phyloP scores from a whole-genome alignment of 1,140 invertebrate genomes.

The Temnothorax curvispinosus region DNA sequence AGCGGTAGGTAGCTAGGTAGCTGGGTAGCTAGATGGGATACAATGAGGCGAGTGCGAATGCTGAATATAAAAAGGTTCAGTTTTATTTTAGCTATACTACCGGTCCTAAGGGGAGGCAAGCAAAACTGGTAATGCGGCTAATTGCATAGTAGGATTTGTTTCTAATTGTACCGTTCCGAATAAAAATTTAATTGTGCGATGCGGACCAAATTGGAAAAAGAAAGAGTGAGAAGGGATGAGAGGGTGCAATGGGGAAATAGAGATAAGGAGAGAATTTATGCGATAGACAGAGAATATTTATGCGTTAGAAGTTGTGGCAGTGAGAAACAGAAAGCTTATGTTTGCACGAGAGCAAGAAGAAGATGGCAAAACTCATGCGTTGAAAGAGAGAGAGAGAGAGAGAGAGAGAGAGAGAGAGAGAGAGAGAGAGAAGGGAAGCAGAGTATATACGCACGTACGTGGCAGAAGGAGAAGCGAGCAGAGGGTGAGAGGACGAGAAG shows the following conservation, averaged over 20 bases:
- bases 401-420: neutral
- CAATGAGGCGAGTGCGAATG: slow-evolving; percentile 21
- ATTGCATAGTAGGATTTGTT: slow-evolving; percentile 18
- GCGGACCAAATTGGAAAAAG: neutral
- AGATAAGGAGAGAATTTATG: slow-evolving; percentile 36
- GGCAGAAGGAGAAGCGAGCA: slow-evolving; percentile 52
- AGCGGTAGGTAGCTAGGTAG: neutral
- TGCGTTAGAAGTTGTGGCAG: neutral
- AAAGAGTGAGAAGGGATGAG: neutral
- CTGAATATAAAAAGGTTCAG: slow-evolving; percentile 29
- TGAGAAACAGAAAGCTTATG: slow-evolving; percentile 22
- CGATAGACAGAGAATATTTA: slow-evolving; percentile 27
- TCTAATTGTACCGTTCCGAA: slow-evolving; percentile 2
- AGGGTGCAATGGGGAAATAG: no score
- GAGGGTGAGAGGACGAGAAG: slow-evolving; percentile 59
- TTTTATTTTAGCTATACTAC: slow-evolving; percentile 11
- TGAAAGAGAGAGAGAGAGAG: neutral
- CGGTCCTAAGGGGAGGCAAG: neutral
- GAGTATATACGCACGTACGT: neutral
- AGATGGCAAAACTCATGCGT: neutral
- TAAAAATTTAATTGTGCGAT: slow-evolving; percentile 44
- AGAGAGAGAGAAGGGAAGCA: slow-evolving; percentile 39
- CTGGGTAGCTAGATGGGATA: neutral
- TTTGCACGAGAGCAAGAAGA: slow-evolving; percentile 7
- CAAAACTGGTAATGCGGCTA: neutral